A percentile compares a stretch with the other conserved stretches of the same genome.
Evolutionary conservation across 2,113 vertebrate genomes (phyloP).

Genomic region (Corythornis madagascariensis): DNA sequence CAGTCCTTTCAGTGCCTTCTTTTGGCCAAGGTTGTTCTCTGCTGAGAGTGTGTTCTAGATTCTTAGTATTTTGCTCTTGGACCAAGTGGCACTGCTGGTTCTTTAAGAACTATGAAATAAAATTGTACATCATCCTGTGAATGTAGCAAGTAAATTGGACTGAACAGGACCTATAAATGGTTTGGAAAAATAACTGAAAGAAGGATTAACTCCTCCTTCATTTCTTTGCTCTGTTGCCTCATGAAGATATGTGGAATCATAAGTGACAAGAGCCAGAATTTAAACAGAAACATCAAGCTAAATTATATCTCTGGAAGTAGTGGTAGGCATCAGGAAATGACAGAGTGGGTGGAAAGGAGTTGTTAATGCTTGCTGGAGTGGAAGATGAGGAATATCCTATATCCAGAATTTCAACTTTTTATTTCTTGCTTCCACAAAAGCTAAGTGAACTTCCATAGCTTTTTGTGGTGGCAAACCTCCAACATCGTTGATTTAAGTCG

Average conservation of each 20-base stretch:
- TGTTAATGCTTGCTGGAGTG: not conserved
- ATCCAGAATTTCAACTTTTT: not conserved
- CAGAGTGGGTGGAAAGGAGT: conserved; percentile 1
- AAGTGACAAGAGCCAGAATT: conserved; percentile 22
- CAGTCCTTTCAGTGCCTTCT: not conserved
- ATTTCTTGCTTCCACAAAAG: too few relatives aligned
- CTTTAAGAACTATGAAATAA: not conserved
- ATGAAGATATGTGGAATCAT: conserved; percentile 3
- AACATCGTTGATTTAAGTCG: not conserved
- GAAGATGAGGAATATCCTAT: not conserved
- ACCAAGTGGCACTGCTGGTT: not conserved
- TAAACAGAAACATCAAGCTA: conserved; percentile 31
- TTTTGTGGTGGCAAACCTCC: not conserved
- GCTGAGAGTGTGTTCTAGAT: not conserved
- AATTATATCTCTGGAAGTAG: conserved; percentile 30
- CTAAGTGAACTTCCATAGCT: not conserved
- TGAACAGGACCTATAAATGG: not conserved
- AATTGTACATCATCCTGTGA: not conserved
- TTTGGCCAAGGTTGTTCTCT: not conserved
- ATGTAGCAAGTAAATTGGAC: not conserved
- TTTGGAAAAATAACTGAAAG: conserved; percentile 1
- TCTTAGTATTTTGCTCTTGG: not conserved
- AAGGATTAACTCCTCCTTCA: not conserved
- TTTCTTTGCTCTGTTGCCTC: conserved; percentile 18
- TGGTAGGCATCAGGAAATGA: conserved; percentile 24